Percentiles rank a stretch among this genome's conserved stretches.
Conservation (phyloP, 2,888 invertebrate genomes). For the Chirona hameri region DNA sequence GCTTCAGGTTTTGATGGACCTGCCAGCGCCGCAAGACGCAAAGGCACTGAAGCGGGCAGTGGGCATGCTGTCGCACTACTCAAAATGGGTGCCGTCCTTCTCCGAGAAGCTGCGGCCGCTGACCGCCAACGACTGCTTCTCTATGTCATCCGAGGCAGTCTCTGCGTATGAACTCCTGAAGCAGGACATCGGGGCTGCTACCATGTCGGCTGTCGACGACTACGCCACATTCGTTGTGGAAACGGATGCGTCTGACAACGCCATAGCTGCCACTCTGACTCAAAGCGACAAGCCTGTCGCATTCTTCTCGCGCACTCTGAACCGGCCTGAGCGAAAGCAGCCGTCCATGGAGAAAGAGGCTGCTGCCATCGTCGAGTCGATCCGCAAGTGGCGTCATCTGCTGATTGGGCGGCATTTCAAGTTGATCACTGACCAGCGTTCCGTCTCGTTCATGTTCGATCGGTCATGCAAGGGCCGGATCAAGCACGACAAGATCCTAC, state of each 20-base stretch:
- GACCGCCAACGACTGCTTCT: background rate
- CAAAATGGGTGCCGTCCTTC: constrained; percentile 29
- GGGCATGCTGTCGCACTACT: constrained; percentile 33
- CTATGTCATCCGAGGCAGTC: background rate
- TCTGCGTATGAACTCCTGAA: constrained; percentile 22
- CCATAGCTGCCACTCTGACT: constrained; percentile 27
- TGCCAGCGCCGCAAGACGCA: constrained; percentile 23
- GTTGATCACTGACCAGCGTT: constrained; percentile 31
- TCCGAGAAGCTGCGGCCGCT: constrained; percentile 32
- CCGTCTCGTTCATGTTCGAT: background rate
- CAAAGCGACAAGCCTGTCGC: constrained; percentile 32
- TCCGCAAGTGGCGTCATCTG: constrained; percentile 29
- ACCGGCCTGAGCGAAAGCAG: constrained; percentile 12
- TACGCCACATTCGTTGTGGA: constrained; percentile 10
- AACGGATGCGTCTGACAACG: constrained; percentile 33
- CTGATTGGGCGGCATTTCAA: constrained; percentile 30
- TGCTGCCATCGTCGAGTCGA: constrained; percentile 30
- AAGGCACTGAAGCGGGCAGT: constrained; percentile 1
- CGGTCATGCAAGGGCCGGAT: too few relatives aligned
- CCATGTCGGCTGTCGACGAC: constrained; percentile 25
- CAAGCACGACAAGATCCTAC: too few relatives aligned
- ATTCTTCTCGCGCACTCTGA: constrained; percentile 32
- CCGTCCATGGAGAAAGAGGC: constrained; percentile 32
- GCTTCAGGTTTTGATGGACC: constrained; percentile 25
- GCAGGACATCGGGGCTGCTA: constrained; percentile 23